Percentiles rank a stretch among this genome's conserved stretches.
phyloP scores from a whole-genome alignment of 2,888 invertebrate genomes.

The Unio pictorum region DNA sequence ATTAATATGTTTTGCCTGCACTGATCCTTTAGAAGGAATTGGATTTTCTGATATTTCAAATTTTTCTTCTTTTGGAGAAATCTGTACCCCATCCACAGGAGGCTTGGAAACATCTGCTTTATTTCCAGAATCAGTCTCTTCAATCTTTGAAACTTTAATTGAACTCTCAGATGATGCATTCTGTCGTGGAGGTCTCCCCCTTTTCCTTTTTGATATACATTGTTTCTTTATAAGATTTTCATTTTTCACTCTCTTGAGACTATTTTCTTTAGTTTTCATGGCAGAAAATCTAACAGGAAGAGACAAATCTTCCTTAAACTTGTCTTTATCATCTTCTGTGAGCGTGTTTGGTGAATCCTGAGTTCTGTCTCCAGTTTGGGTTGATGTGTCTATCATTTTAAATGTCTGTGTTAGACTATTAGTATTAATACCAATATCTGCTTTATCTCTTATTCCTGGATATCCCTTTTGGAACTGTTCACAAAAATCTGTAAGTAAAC shows the following conservation, averaged over 20 bases:
- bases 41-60: constrained; percentile 1
- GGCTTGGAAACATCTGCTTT: too few species aligned
- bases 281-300: too few species aligned
- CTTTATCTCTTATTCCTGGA: too few species aligned
- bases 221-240: too few species aligned
- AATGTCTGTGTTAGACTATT: not conserved
- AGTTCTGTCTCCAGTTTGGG: constrained; percentile 10
- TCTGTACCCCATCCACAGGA: too few species aligned
- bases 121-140: too few species aligned
- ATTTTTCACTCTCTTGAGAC: too few species aligned
- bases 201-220: constrained; percentile 3
- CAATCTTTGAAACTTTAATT: too few species aligned
- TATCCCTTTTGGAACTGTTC: constrained; percentile 18
- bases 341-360: not conserved
- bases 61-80: not conserved
- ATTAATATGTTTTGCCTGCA: too few species aligned
- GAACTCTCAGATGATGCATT: not conserved
- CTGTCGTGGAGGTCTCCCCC: constrained; percentile 10
- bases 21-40: not conserved
- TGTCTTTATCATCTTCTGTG: too few species aligned
- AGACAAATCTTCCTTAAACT: too few species aligned
- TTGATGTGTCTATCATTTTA: constrained; percentile 1
- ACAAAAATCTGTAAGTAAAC: constrained; percentile 25
- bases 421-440: not conserved
- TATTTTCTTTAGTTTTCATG: too few species aligned